phyloP scores from a whole-genome alignment of 2,888 invertebrate genomes.

The Dryomyza anilis region DNA sequence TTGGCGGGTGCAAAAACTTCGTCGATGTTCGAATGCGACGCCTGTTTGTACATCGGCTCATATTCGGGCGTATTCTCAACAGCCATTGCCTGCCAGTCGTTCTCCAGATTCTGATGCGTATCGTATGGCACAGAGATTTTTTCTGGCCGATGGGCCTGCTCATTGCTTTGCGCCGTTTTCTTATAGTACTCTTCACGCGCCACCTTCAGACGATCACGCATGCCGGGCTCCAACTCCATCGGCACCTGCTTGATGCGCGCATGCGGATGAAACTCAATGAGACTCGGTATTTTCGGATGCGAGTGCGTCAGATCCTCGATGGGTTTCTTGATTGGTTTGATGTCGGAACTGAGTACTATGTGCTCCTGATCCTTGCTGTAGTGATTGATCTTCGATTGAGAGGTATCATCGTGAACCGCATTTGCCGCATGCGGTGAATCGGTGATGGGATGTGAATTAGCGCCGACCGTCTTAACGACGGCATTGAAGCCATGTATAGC shows the following conservation, averaged over 20 bases:
- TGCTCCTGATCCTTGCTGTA: constrained; percentile 61
- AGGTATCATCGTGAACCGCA: constrained; percentile 50
- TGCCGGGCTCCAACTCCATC: constrained; percentile 55
- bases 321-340: constrained; percentile 50
- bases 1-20: constrained; percentile 42
- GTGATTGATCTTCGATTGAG: constrained; percentile 61
- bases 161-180: constrained; percentile 5
- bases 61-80: constrained; percentile 42
- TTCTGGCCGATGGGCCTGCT: constrained; percentile 31
- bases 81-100: constrained; percentile 55
- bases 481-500: constrained; percentile 65
- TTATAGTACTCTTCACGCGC: constrained; percentile 50
- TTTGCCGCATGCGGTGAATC: constrained; percentile 51
- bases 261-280: constrained; percentile 58
- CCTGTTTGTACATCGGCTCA: constrained; percentile 39
- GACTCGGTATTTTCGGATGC: constrained; percentile 54
- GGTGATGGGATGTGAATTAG: constrained; percentile 58
- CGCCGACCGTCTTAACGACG: constrained; percentile 63
- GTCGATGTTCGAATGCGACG: constrained; percentile 41
- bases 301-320: constrained; percentile 56
- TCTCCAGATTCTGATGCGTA: constrained; percentile 43
- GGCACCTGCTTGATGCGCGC: constrained; percentile 56
- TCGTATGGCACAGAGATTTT: constrained; percentile 40
- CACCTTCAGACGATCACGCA: constrained; percentile 45
- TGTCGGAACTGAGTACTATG: constrained; percentile 59